Evolutionary conservation across 2,797 vertebrate species (phyloP).

Genomic region (Cirrhinus molitorella): DNA sequence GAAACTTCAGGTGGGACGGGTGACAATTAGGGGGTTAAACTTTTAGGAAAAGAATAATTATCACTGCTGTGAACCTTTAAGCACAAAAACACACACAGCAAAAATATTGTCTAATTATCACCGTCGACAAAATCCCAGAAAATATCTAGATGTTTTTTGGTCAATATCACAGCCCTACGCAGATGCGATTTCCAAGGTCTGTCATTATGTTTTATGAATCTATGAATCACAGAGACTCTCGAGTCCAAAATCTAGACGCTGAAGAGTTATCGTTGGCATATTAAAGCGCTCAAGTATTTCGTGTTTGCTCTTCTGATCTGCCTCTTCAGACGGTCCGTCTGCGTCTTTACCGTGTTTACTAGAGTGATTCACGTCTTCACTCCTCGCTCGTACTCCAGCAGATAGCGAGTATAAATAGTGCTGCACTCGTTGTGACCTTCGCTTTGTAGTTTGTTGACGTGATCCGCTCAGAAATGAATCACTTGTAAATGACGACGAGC

Average conservation of each 20-base stretch:
- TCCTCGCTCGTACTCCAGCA: not conserved
- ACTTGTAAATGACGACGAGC: slow-evolving; percentile 56
- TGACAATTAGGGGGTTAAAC: too few relatives aligned
- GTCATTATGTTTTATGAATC: slow-evolving; percentile 10
- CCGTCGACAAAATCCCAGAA: too few relatives aligned
- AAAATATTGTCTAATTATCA: too few relatives aligned
- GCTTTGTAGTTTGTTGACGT: slow-evolving; percentile 43
- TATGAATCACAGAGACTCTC: slow-evolving; percentile 21
- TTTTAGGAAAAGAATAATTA: too few relatives aligned
- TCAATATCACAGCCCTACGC: too few relatives aligned
- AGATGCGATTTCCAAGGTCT: not conserved
- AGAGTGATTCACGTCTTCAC: not conserved
- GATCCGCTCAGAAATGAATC: slow-evolving; percentile 50
- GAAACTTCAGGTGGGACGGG: too few relatives aligned
- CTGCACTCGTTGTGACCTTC: slow-evolving; percentile 45
- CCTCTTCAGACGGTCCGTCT: not conserved
- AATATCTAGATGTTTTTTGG: too few relatives aligned
- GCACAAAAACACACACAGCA: too few relatives aligned
- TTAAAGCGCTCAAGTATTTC: not conserved
- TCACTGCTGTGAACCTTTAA: too few relatives aligned
- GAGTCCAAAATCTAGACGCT: slow-evolving; percentile 36
- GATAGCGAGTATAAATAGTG: slow-evolving; percentile 23
- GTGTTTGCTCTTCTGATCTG: slow-evolving; percentile 20
- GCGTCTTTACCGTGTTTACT: not conserved
- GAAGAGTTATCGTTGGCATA: slow-evolving; percentile 24